phyloP scores from a whole-genome alignment of 2,888 invertebrate species.

The Caenorhabditis doughertyi region DNA sequence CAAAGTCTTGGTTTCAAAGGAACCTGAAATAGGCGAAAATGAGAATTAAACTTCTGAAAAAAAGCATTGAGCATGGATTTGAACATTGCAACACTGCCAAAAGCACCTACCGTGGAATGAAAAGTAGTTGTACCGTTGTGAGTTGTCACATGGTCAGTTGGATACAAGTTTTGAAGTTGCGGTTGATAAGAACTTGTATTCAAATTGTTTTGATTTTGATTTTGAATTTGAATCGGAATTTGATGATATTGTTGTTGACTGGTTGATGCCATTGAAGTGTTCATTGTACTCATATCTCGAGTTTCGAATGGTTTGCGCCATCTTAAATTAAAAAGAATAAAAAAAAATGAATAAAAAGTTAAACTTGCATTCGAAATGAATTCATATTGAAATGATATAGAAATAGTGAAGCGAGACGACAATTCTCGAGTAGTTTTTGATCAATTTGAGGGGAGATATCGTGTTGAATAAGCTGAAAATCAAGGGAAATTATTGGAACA shows the following conservation, averaged over 20 bases:
- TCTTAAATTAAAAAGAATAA: conserved; percentile 42
- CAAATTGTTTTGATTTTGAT: conserved; percentile 18
- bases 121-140: conserved; percentile 64
- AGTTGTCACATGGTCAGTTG: conserved; percentile 54
- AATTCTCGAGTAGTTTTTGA: conserved; percentile 44
- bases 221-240: conserved; percentile 51
- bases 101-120: conserved; percentile 54
- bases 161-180: not conserved
- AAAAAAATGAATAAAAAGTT: not conserved
- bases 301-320: conserved; percentile 70
- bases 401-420: conserved; percentile 60
- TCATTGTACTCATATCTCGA: conserved; percentile 47
- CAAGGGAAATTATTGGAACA: not conserved
- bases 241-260: conserved; percentile 49
- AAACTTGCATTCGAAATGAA: conserved; percentile 70
- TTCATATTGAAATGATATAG: conserved; percentile 68
- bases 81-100: not conserved
- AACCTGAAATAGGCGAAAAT: too few relatives aligned
- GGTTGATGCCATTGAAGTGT: conserved; percentile 6
- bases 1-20: conserved; percentile 42
- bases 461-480: conserved; percentile 64
- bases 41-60: not conserved
- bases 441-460: conserved; percentile 51
- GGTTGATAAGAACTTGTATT: conserved; percentile 1
- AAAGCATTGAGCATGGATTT: not conserved